Conservation (phyloP, 2,888 invertebrate genomes). For the Megamerina dolium region DNA sequence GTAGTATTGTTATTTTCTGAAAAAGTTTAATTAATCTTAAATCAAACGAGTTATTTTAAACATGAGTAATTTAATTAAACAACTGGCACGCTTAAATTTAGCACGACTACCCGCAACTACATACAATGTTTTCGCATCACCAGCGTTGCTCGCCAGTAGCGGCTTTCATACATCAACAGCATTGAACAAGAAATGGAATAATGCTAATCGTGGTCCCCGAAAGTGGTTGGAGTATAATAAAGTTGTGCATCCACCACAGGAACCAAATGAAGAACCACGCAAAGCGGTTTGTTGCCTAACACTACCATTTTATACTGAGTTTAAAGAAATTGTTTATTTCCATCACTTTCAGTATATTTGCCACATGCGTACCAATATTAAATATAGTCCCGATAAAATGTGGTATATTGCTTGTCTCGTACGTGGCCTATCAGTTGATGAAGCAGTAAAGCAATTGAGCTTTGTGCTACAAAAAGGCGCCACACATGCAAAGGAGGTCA, state of each 20-base stretch:
- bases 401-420: constrained; percentile 87
- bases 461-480: constrained; percentile 79
- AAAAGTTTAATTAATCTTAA: no score
- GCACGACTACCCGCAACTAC: no score
- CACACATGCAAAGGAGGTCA: constrained; percentile 63
- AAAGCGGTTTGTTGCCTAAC: constrained; percentile 68
- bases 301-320: background rate
- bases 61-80: no score
- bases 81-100: constrained; percentile 13
- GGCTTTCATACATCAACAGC: constrained; percentile 34
- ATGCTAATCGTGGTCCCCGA: constrained; percentile 48
- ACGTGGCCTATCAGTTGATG: constrained; percentile 88
- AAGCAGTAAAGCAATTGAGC: constrained; percentile 84
- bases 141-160: constrained; percentile 1
- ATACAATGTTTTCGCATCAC: constrained; percentile 5
- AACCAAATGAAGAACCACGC: constrained; percentile 66
- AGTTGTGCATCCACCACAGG: constrained; percentile 73
- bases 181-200: constrained; percentile 36
- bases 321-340: background rate
- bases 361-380: constrained; percentile 75
- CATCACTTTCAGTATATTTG: constrained; percentile 74
- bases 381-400: constrained; percentile 87
- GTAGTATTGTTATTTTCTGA: no score
- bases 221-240: constrained; percentile 66
- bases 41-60: no score